These are phyloP conservation scores for Herminia tarsipennalis DNA, from an alignment of 2,888 invertebrate genomes.

Conservation along the genomic window DNA sequence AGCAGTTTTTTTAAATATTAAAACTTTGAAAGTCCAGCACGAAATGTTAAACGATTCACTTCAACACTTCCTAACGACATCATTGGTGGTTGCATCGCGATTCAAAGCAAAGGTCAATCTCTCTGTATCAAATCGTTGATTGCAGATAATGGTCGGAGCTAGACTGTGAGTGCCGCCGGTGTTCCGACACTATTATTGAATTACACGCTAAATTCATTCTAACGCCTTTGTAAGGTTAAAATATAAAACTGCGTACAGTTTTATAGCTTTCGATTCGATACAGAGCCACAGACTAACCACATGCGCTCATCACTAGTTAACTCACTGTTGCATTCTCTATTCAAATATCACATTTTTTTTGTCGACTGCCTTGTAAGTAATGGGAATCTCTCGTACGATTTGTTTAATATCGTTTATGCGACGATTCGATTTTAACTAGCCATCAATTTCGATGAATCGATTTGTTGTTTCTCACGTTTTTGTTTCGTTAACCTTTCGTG, in stretches of 20 bases:
- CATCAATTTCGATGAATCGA: constrained; percentile 64
- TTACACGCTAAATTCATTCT: constrained; percentile 74
- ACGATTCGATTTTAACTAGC: constrained; percentile 78
- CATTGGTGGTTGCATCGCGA: constrained; percentile 45
- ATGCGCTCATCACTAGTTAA: constrained; percentile 33
- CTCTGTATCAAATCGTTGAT: constrained; percentile 75
- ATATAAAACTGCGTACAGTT: constrained; percentile 62
- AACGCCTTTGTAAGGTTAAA: constrained; percentile 65
- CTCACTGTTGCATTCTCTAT: constrained; percentile 43
- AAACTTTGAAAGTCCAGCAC: constrained; percentile 53
- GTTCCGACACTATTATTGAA: constrained; percentile 78
- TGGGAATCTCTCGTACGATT: constrained; percentile 67
- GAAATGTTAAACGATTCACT: constrained; percentile 48
- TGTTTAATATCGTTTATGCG: constrained; percentile 72
- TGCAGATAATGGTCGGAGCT: constrained; percentile 68
- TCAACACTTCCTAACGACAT: constrained; percentile 52
- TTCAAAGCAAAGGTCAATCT: constrained; percentile 68
- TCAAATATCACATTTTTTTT: constrained; percentile 44
- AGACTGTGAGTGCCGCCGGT: constrained; percentile 78
- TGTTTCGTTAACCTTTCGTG: constrained; percentile 72
- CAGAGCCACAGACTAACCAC: constrained; percentile 56
- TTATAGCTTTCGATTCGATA: constrained; percentile 66
- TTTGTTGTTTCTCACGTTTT: constrained; percentile 81
- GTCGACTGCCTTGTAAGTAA: constrained; percentile 47
- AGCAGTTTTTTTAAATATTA: constrained; percentile 12